phyloP scores from a whole-genome alignment of 1,140 invertebrate species.

The Himalopsyche phryganea region DNA sequence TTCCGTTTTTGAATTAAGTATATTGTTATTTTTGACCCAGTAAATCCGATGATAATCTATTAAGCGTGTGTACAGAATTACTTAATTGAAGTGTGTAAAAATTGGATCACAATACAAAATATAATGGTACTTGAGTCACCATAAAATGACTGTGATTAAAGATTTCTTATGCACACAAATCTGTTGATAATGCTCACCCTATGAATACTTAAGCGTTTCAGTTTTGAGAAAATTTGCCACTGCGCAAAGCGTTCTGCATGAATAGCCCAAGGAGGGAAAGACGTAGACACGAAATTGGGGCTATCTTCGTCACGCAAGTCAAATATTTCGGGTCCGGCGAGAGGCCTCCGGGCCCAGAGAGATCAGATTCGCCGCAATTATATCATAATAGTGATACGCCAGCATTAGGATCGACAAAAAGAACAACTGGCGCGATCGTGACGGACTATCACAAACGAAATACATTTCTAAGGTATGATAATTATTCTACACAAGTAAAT shows the following conservation, averaged over 20 bases:
- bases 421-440: not conserved
- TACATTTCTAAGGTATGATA: too few species aligned
- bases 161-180: slow-evolving; percentile 20
- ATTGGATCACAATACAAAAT: too few species aligned
- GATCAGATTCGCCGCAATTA: slow-evolving; percentile 7
- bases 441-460: too few species aligned
- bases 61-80: too few species aligned
- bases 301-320: slow-evolving; percentile 26
- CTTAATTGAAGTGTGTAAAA: too few species aligned
- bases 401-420: not conserved
- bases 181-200: slow-evolving; percentile 6
- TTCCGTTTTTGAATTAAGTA: too few species aligned
- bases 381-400: slow-evolving; percentile 9
- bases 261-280: slow-evolving; percentile 17
- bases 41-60: too few species aligned
- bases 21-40: too few species aligned
- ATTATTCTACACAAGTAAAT: too few species aligned
- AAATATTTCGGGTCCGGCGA: slow-evolving; percentile 17
- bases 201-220: slow-evolving; percentile 8
- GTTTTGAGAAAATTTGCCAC: slow-evolving; percentile 24
- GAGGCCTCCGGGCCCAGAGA: not conserved
- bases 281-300: slow-evolving; percentile 26
- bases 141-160: not conserved
- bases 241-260: slow-evolving; percentile 22
- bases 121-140: not conserved